Conservation (phyloP, 2,113 vertebrate genomes). For the Notiomystis cincta region DNA sequence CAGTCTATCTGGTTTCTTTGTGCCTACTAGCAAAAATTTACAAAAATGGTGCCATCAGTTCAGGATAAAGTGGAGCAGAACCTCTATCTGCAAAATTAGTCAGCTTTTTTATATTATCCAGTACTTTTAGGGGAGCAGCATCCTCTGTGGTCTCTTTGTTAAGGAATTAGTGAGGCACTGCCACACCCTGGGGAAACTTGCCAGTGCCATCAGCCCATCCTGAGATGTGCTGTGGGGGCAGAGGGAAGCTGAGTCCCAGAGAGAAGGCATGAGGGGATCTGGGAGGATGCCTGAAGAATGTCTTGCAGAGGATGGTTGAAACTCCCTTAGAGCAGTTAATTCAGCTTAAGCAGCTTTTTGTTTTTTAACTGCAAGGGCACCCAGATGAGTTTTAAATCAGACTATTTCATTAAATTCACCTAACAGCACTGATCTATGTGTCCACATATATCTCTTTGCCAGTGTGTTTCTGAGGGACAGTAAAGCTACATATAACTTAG, state of each 20-base stretch:
- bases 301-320: not conserved
- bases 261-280: not conserved
- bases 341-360: not conserved
- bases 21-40: not conserved
- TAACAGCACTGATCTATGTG: not conserved
- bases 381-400: not conserved
- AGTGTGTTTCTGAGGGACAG: not conserved
- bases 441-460: not conserved
- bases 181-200: fast-evolving
- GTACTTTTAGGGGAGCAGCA: not conserved
- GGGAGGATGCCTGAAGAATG: not conserved
- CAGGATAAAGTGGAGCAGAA: not conserved
- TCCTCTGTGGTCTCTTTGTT: not conserved
- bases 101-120: not conserved
- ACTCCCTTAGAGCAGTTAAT: not conserved
- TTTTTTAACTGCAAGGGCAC: not conserved
- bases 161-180: not conserved
- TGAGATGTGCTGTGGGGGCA: fast-evolving
- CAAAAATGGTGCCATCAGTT: not conserved
- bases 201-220: not conserved
- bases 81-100: not conserved
- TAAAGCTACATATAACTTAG: not conserved
- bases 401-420: not conserved
- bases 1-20: fast-evolving
- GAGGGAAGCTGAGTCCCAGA: not conserved